Base-by-base conservation (phyloP, 2,888 invertebrate genomes). In the Yponomeuta malinellus region DNA sequence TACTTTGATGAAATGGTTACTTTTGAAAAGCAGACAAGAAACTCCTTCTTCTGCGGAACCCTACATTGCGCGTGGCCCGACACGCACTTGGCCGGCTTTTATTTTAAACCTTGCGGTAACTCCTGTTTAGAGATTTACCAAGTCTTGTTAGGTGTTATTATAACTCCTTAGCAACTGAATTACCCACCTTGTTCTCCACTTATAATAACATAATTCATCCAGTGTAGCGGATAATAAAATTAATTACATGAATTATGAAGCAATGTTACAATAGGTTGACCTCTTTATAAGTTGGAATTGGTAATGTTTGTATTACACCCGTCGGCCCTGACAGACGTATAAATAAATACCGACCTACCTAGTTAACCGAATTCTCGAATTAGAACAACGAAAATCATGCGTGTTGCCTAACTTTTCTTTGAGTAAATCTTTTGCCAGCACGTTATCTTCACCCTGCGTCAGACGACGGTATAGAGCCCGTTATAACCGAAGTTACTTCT, bases 211-310 rank as follows among this genome's bases (percentile, higher is more conserved):
- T 59, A 59, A 59, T 15, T 15, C 52, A 59, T 15, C 52, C 52
- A 59, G 52, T 59, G 15, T 15, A 59, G 52, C 52, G 52, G 52
- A 15, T 59, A 59, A 59, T 15, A 59, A 59, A 59, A 59, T 59
- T 59, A 59, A 59, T 59, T 59, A 59, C 52, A 59, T 15, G 52
- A 59, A 59, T 59, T 59, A 59, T 59, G 15, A 59, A 15, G 52
- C 15, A 59, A 59, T 59, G 52, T 1, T 12, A 59, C 15, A 59
- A 59, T 59, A 59, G 15, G 12, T 59, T 59, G 52, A 59, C 52
- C 52, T 59, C 52, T 59, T 59, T 59, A 59, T 15, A 59, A 59
- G 52, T 59, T 59, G 52, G 52, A 59, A 59, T 59, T 59, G 52
- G 15, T 59, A 15, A 59, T 59, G 52, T 59, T 59, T 15, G 52